Evolutionary conservation across 2,797 vertebrate species (phyloP), one percentile per base, ranked within the genome.

Genomic region (Microhierax caerulescens): DNA sequence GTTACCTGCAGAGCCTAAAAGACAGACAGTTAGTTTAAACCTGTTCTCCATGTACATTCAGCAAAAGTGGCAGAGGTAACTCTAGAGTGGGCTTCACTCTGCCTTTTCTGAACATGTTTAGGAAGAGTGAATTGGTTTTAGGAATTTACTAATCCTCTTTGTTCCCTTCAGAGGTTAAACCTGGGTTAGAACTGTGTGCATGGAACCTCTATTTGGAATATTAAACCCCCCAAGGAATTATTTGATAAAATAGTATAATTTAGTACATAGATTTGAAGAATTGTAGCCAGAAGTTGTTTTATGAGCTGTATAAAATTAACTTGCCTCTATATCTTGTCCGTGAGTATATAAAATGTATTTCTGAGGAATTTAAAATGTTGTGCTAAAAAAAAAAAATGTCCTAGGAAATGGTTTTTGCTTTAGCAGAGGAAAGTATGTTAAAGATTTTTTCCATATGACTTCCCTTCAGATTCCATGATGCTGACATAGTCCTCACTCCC

Each of bases 181-280:
- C 0, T 69, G 48, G 16, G 16, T 45, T 85, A 75, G 45, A 67
- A 28, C 7, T 63, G 2, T 72, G 39, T 56, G 80, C 6, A 22
- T 48, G 5, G 11, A 37, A 39, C 30, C 15, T 80, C 37, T 74
- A 1, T 18, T n/a, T 78, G 39, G 32, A 81, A 60, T 36, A 36
- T 28, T 53, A 41, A n/a, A 4, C 0, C 5, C n/a, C 0, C 0
- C 2, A 25, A 78, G 51, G 8, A 81, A 70, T 61, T 2, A 41
- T 68, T 85, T 72, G 23, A 53, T 80, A 70, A 82, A 93, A 36
- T 54, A 51, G n/a, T 59, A 43, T 23, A 2, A 51, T 43, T 51
- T 77, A 74, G 7, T 53, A 13, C 28, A 34, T 50, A 4, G n/a
- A 28, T 47, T 48, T 56, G 50, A 36, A 21, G 51, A 94, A 59